Conservation (phyloP, 2,113 vertebrate species). For the Pogonocichla stellata region DNA sequence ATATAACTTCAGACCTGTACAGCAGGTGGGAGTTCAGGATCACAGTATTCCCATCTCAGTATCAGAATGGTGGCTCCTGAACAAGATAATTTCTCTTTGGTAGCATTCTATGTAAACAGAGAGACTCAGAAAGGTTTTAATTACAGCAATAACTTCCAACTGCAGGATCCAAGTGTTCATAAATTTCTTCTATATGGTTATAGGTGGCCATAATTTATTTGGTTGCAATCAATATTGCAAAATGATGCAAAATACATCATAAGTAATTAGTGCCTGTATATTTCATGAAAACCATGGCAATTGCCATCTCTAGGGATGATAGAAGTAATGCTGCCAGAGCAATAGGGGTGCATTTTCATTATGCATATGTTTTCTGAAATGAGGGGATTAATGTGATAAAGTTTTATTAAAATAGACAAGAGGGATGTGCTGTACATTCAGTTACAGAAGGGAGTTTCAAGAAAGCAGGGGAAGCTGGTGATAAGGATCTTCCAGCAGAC, state of each 20-base stretch:
- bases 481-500: neutral
- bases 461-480: neutral
- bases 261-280: conserved; percentile 8
- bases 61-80: neutral
- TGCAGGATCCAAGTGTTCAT: neutral
- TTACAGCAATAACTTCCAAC: neutral
- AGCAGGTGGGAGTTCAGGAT: neutral
- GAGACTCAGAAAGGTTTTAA: neutral
- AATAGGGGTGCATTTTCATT: conserved; percentile 4
- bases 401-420: conserved; percentile 3
- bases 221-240: neutral
- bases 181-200: neutral
- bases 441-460: neutral
- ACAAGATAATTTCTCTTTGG: neutral
- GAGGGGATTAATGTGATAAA: neutral
- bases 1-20: neutral
- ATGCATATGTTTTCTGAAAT: conserved; percentile 36
- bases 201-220: neutral
- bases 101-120: neutral
- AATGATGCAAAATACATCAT: neutral
- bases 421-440: neutral
- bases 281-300: neutral
- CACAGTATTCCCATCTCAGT: neutral
- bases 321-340: neutral
- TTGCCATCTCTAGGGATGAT: neutral